A percentile compares a stretch with the other conserved stretches of the same genome.
phyloP scores from a whole-genome alignment of 2,888 invertebrate genomes.

The Macropis europaea region DNA sequence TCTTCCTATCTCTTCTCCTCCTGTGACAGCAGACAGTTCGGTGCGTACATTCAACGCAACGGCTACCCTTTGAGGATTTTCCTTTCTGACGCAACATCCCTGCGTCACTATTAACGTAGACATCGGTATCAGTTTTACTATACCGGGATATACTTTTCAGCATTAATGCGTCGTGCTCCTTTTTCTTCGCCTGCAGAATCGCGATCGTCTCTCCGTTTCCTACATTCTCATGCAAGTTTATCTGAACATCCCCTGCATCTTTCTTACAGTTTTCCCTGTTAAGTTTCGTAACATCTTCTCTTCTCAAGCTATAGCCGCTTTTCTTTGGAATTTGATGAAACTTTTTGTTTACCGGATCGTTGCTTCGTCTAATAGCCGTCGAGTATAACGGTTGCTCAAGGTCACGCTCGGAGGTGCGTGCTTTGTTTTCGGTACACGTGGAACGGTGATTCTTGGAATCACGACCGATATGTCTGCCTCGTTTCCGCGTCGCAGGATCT shows the following conservation, averaged over 20 bases:
- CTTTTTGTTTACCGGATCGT: neutral
- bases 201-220: neutral
- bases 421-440: conserved; percentile 23
- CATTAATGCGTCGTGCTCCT: too few relatives aligned
- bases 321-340: neutral
- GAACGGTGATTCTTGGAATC: conserved; percentile 8
- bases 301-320: neutral
- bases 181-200: too few relatives aligned
- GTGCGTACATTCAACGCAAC: too few relatives aligned
- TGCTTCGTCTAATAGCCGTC: neutral
- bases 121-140: too few relatives aligned
- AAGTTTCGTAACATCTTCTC: neutral
- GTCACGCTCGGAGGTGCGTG: neutral
- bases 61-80: too few relatives aligned
- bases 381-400: neutral
- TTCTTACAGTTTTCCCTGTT: neutral
- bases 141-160: too few relatives aligned
- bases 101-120: too few relatives aligned
- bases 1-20: neutral
- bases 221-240: too few relatives aligned
- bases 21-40: neutral
- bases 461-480: neutral
- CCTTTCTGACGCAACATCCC: too few relatives aligned
- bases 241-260: neutral
- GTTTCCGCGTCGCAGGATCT: neutral